These are phyloP conservation scores for Poeciliopsis paucimaculata DNA, from an alignment of 2,797 vertebrate species.

Conservation along the genomic window DNA sequence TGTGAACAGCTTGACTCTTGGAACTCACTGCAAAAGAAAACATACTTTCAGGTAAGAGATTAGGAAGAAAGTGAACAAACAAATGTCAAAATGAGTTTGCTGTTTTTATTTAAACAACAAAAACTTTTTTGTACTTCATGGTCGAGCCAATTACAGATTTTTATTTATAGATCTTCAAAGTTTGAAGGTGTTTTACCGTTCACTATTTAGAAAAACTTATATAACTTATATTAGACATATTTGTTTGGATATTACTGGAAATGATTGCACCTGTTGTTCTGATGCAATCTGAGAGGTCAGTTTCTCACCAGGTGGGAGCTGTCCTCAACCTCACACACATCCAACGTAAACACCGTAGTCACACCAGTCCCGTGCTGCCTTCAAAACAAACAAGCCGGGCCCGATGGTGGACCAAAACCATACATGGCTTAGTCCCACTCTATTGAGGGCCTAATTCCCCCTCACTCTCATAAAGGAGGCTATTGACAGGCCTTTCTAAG, in stretches of 20 bases:
- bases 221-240: conserved; percentile 1
- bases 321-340: conserved; percentile 62
- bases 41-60: background rate
- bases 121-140: background rate
- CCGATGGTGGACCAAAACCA: conserved; percentile 57
- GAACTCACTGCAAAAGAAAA: background rate
- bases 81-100: background rate
- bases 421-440: conserved; percentile 73
- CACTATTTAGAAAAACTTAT: background rate
- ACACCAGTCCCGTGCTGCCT: conserved; percentile 71
- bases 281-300: conserved; percentile 66
- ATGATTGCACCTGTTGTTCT: conserved; percentile 49
- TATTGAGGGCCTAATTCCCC: conserved; percentile 82
- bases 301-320: conserved; percentile 52
- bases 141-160: background rate
- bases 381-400: conserved; percentile 79
- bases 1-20: background rate
- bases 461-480: conserved; percentile 72
- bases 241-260: conserved; percentile 19
- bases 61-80: background rate
- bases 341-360: conserved; percentile 76
- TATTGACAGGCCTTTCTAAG: conserved; percentile 80
- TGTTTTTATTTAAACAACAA: background rate
- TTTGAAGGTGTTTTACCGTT: background rate
- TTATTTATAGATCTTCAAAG: background rate